A percentile compares a stretch with the other conserved stretches of the same genome.
phyloP scores from a whole-genome alignment of 2,888 invertebrate species.

The Drosophila putrida region DNA sequence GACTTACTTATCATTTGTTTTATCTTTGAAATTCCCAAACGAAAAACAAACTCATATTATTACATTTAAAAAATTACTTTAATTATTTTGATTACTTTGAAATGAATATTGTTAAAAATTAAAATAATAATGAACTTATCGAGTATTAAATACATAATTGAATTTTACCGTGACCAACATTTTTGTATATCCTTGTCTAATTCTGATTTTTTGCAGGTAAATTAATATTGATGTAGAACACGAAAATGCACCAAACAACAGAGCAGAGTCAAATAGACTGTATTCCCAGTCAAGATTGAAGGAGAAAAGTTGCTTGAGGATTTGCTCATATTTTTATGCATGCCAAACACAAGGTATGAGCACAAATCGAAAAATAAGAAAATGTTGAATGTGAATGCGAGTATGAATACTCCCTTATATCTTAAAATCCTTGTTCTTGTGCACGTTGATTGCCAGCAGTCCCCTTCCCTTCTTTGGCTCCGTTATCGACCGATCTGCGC shows the following conservation, averaged over 20 bases:
- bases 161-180: no score
- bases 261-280: not conserved
- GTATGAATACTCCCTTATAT: slow-evolving; percentile 25
- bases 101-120: no score
- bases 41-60: no score
- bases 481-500: slow-evolving; percentile 49
- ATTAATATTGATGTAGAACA: slow-evolving; percentile 42
- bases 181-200: not conserved
- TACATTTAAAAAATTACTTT: no score
- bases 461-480: not conserved
- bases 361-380: slow-evolving; percentile 34
- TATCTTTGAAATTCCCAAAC: no score
- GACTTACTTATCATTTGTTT: no score
- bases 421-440: slow-evolving; percentile 61
- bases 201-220: slow-evolving; percentile 9
- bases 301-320: not conserved
- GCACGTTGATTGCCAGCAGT: slow-evolving; percentile 60
- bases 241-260: slow-evolving; percentile 7
- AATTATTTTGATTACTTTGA: no score
- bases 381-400: slow-evolving; percentile 35
- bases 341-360: slow-evolving; percentile 39
- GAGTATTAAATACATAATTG: no score
- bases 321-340: slow-evolving; percentile 54
- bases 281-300: not conserved
- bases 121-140: no score